These are phyloP conservation scores for Ormyrus labotus DNA, from an alignment of 2,888 invertebrate genomes.

Conservation along the genomic window DNA sequence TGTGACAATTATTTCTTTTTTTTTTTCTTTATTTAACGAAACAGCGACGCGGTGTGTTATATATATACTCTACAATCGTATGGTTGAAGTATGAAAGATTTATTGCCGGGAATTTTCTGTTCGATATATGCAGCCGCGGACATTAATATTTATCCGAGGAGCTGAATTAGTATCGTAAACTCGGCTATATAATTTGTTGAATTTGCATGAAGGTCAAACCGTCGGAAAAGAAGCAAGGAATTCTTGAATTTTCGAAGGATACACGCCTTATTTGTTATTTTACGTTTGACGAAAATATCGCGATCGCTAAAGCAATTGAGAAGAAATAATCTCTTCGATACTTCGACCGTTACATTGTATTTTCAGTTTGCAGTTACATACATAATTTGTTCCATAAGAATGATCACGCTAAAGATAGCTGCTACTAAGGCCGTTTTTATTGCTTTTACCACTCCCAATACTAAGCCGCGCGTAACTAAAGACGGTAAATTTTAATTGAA, in stretches of 20 bases:
- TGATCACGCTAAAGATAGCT: conserved; percentile 51
- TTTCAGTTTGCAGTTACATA: conserved; percentile 45
- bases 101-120: neutral
- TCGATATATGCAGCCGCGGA: too few species aligned
- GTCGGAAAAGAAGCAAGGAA: too few species aligned
- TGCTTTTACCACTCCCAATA: conserved; percentile 50
- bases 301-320: neutral
- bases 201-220: too few species aligned
- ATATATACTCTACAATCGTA: conserved; percentile 20
- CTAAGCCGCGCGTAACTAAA: conserved; percentile 48
- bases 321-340: conserved; percentile 38
- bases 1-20: conserved; percentile 26
- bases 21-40: conserved; percentile 18
- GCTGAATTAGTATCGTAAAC: too few species aligned
- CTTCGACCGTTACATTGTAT: conserved; percentile 49
- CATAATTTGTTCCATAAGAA: conserved; percentile 47
- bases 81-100: conserved; percentile 45
- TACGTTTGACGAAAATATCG: neutral
- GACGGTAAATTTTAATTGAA: conserved; percentile 46
- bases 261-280: neutral
- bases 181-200: too few species aligned
- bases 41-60: conserved; percentile 16
- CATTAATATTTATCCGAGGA: too few species aligned
- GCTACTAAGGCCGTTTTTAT: conserved; percentile 52
- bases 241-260: too few species aligned